Conservation (phyloP, 2,113 vertebrate genomes). For the Alligator sinensis region DNA sequence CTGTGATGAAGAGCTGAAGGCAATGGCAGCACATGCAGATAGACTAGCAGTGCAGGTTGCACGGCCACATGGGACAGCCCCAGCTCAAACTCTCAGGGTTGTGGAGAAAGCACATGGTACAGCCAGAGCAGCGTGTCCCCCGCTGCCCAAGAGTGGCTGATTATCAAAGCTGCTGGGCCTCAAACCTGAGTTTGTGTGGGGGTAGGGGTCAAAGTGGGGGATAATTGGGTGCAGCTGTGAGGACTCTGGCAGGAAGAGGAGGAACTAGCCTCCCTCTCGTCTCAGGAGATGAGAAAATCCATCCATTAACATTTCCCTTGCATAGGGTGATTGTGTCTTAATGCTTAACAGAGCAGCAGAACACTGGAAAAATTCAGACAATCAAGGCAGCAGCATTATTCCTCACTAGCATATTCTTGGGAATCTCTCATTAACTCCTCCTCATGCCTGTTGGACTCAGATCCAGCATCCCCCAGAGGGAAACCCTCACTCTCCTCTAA, state of each 20-base stretch:
- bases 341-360: neutral
- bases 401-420: neutral
- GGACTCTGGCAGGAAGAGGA: neutral
- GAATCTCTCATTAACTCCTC: neutral
- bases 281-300: neutral
- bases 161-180: neutral
- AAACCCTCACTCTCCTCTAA: constrained; percentile 43
- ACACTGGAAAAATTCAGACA: neutral
- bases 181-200: neutral
- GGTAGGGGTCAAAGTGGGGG: neutral
- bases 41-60: neutral
- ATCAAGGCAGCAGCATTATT: no score
- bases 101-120: neutral
- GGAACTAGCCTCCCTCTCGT: neutral
- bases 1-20: neutral
- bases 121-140: neutral
- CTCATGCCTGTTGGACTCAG: neutral
- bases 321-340: fast-evolving
- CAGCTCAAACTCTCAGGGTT: neutral
- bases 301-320: neutral
- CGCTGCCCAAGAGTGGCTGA: neutral
- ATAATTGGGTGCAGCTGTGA: neutral
- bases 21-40: neutral
- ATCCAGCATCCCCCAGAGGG: neutral
- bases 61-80: neutral